Conservation (phyloP, 2,113 vertebrate species). For the Trochalopteron elliotii region DNA sequence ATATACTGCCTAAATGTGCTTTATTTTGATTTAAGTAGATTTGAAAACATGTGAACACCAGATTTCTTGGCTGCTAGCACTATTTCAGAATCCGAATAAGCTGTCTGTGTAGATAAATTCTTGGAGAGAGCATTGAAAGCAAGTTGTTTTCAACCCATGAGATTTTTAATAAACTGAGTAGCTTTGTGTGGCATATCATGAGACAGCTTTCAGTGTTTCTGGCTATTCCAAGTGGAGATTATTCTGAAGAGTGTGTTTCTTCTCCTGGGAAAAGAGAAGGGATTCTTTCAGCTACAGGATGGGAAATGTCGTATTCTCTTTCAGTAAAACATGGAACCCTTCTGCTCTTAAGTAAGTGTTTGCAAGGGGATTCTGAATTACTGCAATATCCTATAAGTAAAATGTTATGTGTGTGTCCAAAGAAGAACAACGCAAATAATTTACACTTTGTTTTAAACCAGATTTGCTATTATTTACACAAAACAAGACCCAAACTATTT, state of each 20-base stretch:
- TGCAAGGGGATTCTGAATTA: not conserved
- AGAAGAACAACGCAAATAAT: not conserved
- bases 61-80: not conserved
- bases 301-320: not conserved
- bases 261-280: not conserved
- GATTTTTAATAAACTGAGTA: not conserved
- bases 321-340: not conserved
- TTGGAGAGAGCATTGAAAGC: not conserved
- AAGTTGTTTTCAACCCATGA: not conserved
- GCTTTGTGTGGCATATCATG: not conserved
- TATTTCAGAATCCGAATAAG: not conserved
- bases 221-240: not conserved
- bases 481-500: not conserved
- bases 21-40: not conserved
- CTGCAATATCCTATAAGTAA: not conserved
- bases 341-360: not conserved
- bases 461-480: not conserved
- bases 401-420: not conserved
- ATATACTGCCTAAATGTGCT: not conserved
- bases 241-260: not conserved
- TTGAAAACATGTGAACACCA: not conserved
- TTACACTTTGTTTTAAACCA: not conserved
- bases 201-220: not conserved
- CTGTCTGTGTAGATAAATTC: not conserved
- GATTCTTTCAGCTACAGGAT: not conserved